phyloP scores from a whole-genome alignment of 2,113 vertebrate genomes.

The Columbina picui region DNA sequence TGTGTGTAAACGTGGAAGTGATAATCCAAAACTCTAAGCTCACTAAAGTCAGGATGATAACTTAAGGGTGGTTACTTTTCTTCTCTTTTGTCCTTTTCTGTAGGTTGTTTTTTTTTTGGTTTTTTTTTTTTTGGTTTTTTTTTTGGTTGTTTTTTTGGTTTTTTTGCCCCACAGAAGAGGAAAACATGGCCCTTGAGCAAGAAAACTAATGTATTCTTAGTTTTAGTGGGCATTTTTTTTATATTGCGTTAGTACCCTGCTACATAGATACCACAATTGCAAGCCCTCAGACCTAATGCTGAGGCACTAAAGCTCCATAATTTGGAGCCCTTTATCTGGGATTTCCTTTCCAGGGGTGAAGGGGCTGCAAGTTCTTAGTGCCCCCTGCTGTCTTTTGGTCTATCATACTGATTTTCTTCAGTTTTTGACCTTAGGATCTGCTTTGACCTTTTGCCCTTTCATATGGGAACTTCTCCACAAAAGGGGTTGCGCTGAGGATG shows the following conservation, averaged over 20 bases:
- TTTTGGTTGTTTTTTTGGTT: too few relatives aligned
- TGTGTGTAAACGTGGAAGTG: not conserved
- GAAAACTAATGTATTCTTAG: not conserved
- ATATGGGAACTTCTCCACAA: not conserved
- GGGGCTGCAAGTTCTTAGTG: not conserved
- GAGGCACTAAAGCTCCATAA: not conserved
- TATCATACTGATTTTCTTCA: not conserved
- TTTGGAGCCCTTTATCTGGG: not conserved
- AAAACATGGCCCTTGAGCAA: not conserved
- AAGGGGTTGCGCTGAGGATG: fast-evolving
- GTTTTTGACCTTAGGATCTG: not conserved
- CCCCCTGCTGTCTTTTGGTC: not conserved
- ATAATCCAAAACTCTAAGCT: not conserved
- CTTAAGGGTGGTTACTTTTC: not conserved
- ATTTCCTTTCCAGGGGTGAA: not conserved
- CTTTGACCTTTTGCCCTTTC: constrained; percentile 7
- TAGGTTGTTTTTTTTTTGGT: not conserved
- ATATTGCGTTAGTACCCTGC: not conserved
- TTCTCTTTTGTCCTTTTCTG: not conserved
- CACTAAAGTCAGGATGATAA: not conserved
- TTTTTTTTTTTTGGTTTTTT: too few relatives aligned
- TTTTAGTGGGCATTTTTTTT: not conserved
- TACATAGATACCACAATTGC: not conserved
- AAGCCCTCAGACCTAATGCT: not conserved
- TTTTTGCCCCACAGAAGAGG: fast-evolving